phyloP scores from a whole-genome alignment of 2,888 invertebrate species.

The Meloe dianella region DNA sequence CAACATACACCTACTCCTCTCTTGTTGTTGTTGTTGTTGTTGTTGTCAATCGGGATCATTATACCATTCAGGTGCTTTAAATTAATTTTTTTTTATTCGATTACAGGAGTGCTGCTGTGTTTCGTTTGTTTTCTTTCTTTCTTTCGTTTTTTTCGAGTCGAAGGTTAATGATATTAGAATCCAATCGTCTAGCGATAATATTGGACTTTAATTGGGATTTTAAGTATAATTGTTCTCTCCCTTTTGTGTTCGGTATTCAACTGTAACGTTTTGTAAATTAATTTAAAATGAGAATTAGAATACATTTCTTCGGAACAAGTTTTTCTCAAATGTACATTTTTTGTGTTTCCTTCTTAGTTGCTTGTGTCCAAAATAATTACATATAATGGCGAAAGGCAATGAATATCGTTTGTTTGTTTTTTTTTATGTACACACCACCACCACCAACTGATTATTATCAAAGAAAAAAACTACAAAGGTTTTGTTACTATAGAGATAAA shows the following conservation, averaged over 20 bases:
- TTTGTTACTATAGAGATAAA: too few relatives aligned
- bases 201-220: constrained; percentile 28
- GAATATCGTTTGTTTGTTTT: too few relatives aligned
- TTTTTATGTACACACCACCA: too few relatives aligned
- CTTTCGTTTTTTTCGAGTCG: background rate
- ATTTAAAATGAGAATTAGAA: constrained; percentile 15
- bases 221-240: constrained; percentile 19
- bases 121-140: too few relatives aligned
- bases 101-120: background rate
- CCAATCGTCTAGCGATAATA: constrained; percentile 17
- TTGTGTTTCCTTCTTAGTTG: too few relatives aligned
- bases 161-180: background rate
- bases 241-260: constrained; percentile 17
- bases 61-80: constrained; percentile 1
- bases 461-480: too few relatives aligned
- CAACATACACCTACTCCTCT: background rate
- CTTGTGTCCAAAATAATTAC: too few relatives aligned
- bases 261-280: constrained; percentile 15
- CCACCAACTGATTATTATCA: too few relatives aligned
- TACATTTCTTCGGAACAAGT: constrained; percentile 12
- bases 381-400: too few relatives aligned
- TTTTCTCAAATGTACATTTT: background rate
- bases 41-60: background rate
- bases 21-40: too few relatives aligned
- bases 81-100: background rate